Evolutionary conservation across 2,888 invertebrate species (phyloP), one percentile per base, ranked within the genome.

Genomic region (Andricus quercusramuli): DNA sequence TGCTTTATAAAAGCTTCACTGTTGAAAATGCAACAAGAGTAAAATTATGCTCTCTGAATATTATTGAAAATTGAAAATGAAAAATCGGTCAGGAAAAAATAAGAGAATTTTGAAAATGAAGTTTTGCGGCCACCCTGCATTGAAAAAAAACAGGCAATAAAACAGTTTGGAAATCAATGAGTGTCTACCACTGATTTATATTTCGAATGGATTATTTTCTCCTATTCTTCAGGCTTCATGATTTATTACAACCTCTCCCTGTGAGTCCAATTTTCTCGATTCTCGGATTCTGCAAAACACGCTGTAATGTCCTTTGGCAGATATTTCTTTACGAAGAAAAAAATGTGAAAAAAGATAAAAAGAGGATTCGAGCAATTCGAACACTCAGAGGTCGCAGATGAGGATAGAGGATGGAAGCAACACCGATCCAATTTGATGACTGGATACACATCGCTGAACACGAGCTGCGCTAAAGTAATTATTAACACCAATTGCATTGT

Each of bases 401-500:
- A 70, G 70, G 70, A 70, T 70, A 51, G 70, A 70, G 70, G 51
- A 51, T 70, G 51, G 70, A 70, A 51, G 51, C 51, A 70, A n/a
- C 70, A 22, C 70, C 51, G 51, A 89, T 89, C 89, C 89, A 89
- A 88, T 89, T 90, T 89, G 89, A 90, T 89, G 89, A 90, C 86
- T 88, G 87, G 87, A 87, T 89, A 89, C 90, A 89, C 90, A 88
- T 88, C 89, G 88, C 81, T 87, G 87, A 88, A 85, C 88, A 82
- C 85, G 82, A 83, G 85, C 85, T 87, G 83, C 83, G 85, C 85
- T 86, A 87, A 88, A 89, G 87, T 89, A 89, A 89, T 90, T 89
- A 90, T 89, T 90, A 89, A 87, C 88, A 86, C 87, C 88, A 88
- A 89, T 89, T 90, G 85, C 87, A 86, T 85, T 86, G 88, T 87